Percentiles rank a stretch among this genome's conserved stretches.
Evolutionary conservation across 2,113 vertebrate species (phyloP).

Genomic region (Nerophis ophidion): DNA sequence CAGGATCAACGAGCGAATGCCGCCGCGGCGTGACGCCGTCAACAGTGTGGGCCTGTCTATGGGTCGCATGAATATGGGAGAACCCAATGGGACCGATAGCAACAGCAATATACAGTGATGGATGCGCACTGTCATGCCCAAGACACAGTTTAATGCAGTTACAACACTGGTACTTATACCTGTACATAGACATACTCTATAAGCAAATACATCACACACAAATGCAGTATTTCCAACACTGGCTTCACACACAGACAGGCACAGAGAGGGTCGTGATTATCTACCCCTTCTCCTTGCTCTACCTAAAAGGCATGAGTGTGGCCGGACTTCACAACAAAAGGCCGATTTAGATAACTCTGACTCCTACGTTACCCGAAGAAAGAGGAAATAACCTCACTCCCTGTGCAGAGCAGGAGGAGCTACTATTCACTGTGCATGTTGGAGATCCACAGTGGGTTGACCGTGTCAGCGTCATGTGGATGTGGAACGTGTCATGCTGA

Average conservation of each 20-base stretch:
- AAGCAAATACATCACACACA: slow-evolving; percentile 16
- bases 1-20: slow-evolving; percentile 76
- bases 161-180: slow-evolving; percentile 35
- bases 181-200: slow-evolving; percentile 54
- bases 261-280: slow-evolving; percentile 27
- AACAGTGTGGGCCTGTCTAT: slow-evolving; percentile 74
- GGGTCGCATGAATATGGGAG: slow-evolving; percentile 75
- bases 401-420: slow-evolving; percentile 28
- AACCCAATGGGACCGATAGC: slow-evolving; percentile 77
- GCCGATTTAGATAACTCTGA: slow-evolving; percentile 48
- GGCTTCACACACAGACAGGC: slow-evolving; percentile 24
- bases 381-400: slow-evolving; percentile 21
- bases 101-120: slow-evolving; percentile 80
- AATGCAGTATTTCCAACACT: slow-evolving; percentile 29
- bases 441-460: slow-evolving; percentile 22
- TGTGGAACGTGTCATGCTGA: slow-evolving; percentile 31
- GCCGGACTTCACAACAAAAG: slow-evolving; percentile 43
- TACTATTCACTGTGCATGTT: slow-evolving; percentile 32
- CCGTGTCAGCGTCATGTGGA: slow-evolving; percentile 37
- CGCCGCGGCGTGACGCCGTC: slow-evolving; percentile 68
- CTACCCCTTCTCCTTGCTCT: slow-evolving; percentile 39
- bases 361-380: slow-evolving; percentile 42
- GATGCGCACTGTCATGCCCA: slow-evolving; percentile 23
- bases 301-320: slow-evolving; percentile 49
- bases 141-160: slow-evolving; percentile 35